A percentile compares a stretch with the other conserved stretches of the same genome.
Conservation (phyloP, 2,888 invertebrate species). For the Tortricodes alternella region DNA sequence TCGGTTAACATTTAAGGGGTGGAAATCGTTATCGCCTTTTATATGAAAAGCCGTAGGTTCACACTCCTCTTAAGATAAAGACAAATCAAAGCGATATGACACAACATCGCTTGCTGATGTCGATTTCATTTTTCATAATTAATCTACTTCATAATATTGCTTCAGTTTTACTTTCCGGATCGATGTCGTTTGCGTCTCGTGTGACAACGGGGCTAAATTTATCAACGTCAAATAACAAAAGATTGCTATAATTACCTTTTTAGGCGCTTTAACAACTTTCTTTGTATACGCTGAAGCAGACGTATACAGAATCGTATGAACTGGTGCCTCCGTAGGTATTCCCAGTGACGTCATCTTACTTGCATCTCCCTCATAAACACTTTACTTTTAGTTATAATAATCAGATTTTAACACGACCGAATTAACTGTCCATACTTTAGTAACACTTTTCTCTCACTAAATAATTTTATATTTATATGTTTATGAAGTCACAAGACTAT, state of each 20-base stretch:
- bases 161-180: too few relatives aligned
- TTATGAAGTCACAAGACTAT: slow-evolving; percentile 7
- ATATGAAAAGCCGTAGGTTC: too few relatives aligned
- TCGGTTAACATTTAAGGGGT: too few relatives aligned
- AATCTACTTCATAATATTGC: too few relatives aligned
- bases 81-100: too few relatives aligned
- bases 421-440: background rate
- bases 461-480: background rate
- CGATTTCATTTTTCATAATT: too few relatives aligned
- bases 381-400: background rate
- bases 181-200: too few relatives aligned
- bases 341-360: slow-evolving; percentile 69
- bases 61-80: too few relatives aligned
- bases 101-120: too few relatives aligned
- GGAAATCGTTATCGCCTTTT: too few relatives aligned
- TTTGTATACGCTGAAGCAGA: slow-evolving; percentile 61
- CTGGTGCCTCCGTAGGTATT: slow-evolving; percentile 74
- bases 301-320: slow-evolving; percentile 71
- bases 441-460: background rate
- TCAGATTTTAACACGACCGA: background rate
- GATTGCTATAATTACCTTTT: slow-evolving; percentile 57
- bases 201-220: too few relatives aligned
- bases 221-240: background rate
- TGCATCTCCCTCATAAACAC: slow-evolving; percentile 35
- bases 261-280: slow-evolving; percentile 52